phyloP scores from a whole-genome alignment of 1,140 invertebrate genomes.

The Drosophila repleta region DNA sequence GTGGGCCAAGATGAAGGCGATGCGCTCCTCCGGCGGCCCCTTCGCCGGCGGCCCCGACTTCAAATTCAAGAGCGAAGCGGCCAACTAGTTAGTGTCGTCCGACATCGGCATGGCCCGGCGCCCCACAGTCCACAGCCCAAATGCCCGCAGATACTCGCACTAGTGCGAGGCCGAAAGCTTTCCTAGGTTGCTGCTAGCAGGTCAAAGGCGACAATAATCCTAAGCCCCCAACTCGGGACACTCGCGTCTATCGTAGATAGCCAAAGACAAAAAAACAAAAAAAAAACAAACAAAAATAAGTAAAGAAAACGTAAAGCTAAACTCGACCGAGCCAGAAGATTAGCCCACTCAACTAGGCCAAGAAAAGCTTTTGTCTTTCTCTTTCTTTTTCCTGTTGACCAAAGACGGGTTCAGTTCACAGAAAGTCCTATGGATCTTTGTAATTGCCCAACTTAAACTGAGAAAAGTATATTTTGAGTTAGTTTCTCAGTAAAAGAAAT shows the following conservation, averaged over 20 bases:
- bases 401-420: constrained; percentile 1
- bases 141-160: constrained; percentile 45
- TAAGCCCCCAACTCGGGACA: constrained; percentile 64
- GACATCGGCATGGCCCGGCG: background rate
- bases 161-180: constrained; percentile 53
- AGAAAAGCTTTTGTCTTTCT: background rate
- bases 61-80: constrained; percentile 81
- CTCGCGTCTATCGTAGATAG: constrained; percentile 78
- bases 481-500: too few relatives aligned
- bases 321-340: background rate
- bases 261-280: constrained; percentile 29
- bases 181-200: constrained; percentile 68
- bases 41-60: constrained; percentile 81
- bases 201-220: constrained; percentile 75
- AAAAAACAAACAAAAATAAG: too few relatives aligned
- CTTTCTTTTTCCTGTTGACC: background rate
- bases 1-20: constrained; percentile 92
- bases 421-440: too few relatives aligned
- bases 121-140: background rate
- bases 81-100: constrained; percentile 49
- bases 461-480: too few relatives aligned
- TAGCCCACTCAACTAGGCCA: background rate
- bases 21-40: constrained; percentile 89
- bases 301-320: constrained; percentile 14
- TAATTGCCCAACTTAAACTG: too few relatives aligned